phyloP scores from a whole-genome alignment of 2,797 vertebrate genomes.

The Lepus oiostolus region DNA sequence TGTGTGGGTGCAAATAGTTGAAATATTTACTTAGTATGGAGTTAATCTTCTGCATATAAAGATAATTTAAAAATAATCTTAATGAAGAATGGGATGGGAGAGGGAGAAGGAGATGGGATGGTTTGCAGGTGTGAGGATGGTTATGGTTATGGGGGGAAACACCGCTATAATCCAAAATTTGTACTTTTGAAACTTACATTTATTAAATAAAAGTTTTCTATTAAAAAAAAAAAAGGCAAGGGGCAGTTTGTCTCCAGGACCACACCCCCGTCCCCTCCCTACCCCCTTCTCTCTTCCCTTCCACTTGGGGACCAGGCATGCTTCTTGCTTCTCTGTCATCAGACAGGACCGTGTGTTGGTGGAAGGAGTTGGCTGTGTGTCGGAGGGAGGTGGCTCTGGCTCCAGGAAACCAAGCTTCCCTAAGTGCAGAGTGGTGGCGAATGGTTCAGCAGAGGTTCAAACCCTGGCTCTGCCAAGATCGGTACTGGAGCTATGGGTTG shows the following conservation, averaged over 20 bases:
- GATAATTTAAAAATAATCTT: too few species aligned
- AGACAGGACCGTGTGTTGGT: not conserved
- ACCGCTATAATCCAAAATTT: too few species aligned
- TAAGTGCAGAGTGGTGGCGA: rapidly evolving
- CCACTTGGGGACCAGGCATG: not conserved
- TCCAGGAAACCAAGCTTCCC: not conserved
- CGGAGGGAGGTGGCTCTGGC: not conserved
- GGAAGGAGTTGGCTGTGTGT: not conserved
- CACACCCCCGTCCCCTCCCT: not conserved
- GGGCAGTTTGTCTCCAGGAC: not conserved
- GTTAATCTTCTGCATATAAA: too few species aligned
- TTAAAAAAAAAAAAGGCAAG: not conserved
- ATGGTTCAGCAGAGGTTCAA: not conserved
- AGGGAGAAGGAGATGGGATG: too few species aligned
- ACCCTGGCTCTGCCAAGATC: not conserved
- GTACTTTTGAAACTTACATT: too few species aligned
- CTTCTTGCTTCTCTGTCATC: not conserved
- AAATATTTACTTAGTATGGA: too few species aligned
- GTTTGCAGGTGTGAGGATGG: too few species aligned
- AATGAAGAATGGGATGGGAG: too few species aligned
- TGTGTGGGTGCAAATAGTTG: too few species aligned
- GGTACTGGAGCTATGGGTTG: too few species aligned
- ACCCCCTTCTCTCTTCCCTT: not conserved
- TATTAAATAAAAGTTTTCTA: too few species aligned
- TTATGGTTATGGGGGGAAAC: too few species aligned